Percentiles rank a stretch among this genome's conserved stretches.
Evolutionary conservation across 2,113 vertebrate species (phyloP).

Genomic region (Steatornis caripensis): DNA sequence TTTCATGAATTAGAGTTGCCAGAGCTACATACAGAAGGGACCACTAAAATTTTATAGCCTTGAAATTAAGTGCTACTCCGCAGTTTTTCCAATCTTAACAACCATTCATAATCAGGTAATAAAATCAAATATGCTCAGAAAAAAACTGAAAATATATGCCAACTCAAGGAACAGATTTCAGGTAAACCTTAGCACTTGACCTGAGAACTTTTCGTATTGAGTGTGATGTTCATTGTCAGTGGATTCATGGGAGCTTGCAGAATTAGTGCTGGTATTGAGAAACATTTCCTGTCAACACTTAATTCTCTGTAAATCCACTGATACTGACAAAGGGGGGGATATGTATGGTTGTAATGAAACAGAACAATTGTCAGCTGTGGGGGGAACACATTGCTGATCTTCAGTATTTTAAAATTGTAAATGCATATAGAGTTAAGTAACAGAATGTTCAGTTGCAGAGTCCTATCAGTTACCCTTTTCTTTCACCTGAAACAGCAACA

Average conservation of each 20-base stretch:
- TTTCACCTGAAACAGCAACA: neutral
- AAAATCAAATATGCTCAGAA: neutral
- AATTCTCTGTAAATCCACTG: neutral
- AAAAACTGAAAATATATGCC: neutral
- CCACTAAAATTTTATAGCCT: neutral
- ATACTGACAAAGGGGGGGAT: neutral
- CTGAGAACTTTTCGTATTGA: neutral
- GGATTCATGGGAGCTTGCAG: neutral
- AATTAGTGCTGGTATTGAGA: neutral
- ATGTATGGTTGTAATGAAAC: neutral
- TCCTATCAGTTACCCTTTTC: neutral
- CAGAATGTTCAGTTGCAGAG: neutral
- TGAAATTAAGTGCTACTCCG: constrained; percentile 16
- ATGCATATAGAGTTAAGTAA: neutral
- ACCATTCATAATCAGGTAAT: neutral
- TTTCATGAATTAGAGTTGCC: neutral
- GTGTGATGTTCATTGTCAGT: neutral
- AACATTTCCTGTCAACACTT: neutral
- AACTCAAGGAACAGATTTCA: neutral
- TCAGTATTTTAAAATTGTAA: neutral
- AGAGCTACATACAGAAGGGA: neutral
- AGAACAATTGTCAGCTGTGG: neutral
- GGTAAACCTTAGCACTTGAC: neutral
- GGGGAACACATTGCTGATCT: neutral
- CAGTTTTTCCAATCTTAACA: constrained; percentile 5